phyloP scores from a whole-genome alignment of 2,888 invertebrate genomes.

The Agriopis aurantiaria region DNA sequence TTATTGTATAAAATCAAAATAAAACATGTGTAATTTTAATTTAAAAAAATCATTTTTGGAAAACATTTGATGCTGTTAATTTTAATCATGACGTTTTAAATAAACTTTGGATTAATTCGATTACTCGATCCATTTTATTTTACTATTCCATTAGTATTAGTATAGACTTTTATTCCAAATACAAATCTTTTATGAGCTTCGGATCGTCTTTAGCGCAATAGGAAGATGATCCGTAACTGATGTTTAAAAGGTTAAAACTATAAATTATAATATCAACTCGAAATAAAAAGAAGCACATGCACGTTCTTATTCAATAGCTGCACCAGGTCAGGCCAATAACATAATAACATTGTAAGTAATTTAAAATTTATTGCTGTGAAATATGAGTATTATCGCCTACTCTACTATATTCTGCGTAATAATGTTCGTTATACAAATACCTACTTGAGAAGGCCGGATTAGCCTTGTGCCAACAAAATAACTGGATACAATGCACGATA shows the following conservation, averaged over 20 bases:
- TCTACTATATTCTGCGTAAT: constrained; percentile 17
- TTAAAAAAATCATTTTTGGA: constrained; percentile 77
- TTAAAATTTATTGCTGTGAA: constrained; percentile 48
- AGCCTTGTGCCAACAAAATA: constrained; percentile 51
- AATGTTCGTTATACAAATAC: constrained; percentile 36
- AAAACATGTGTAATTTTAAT: constrained; percentile 62
- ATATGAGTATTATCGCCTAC: constrained; percentile 41
- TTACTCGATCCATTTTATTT: constrained; percentile 49
- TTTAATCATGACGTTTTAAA: constrained; percentile 83
- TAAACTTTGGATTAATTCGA: constrained; percentile 79
- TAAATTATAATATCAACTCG: constrained; percentile 21
- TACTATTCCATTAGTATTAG: not conserved
- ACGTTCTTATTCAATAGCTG: constrained; percentile 39
- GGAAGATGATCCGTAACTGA: constrained; percentile 13
- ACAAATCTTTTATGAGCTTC: not conserved
- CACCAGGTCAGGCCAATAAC: constrained; percentile 43
- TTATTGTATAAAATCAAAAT: constrained; percentile 61
- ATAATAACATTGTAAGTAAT: constrained; percentile 45
- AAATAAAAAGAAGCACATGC: constrained; percentile 31
- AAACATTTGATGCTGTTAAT: constrained; percentile 80
- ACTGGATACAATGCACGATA: constrained; percentile 40
- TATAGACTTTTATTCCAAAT: no score
- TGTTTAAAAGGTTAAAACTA: constrained; percentile 26
- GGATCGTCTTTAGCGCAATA: not conserved
- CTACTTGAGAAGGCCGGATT: constrained; percentile 48